Conservation (phyloP, 2,113 vertebrate genomes). For the Bostrychus sinensis region DNA sequence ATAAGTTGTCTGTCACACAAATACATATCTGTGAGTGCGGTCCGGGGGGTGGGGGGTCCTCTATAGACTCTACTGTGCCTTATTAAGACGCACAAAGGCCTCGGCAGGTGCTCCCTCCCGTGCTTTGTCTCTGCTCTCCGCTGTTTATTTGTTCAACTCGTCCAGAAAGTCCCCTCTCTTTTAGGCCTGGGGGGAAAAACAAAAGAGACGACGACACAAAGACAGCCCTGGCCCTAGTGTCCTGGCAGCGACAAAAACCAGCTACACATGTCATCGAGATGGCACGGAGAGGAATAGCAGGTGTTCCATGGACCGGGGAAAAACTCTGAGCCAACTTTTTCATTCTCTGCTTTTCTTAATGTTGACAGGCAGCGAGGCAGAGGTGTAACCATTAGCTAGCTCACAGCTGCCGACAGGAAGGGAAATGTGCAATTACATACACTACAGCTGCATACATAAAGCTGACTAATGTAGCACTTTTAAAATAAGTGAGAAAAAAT, state of each 20-base stretch:
- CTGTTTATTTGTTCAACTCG: slow-evolving; percentile 71
- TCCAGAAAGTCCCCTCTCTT: slow-evolving; percentile 39
- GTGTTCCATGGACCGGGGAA: slow-evolving; percentile 55
- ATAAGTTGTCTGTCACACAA: too few species aligned
- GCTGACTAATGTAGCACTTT: neutral
- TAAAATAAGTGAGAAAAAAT: neutral
- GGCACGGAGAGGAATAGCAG: slow-evolving; percentile 58
- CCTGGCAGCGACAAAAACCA: slow-evolving; percentile 53
- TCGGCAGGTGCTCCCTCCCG: slow-evolving; percentile 66
- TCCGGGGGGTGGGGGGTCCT: slow-evolving; percentile 7
- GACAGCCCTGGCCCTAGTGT: slow-evolving; percentile 36
- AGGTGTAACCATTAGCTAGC: slow-evolving; percentile 32
- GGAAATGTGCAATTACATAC: slow-evolving; percentile 4
- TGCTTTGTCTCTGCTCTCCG: slow-evolving; percentile 64
- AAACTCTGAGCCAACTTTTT: slow-evolving; percentile 42
- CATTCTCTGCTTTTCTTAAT: neutral
- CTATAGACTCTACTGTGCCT: slow-evolving; percentile 39
- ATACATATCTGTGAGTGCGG: neutral
- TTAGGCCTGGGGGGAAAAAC: slow-evolving; percentile 41
- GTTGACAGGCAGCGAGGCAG: neutral
- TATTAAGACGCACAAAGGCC: slow-evolving; percentile 66
- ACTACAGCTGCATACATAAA: slow-evolving; percentile 3
- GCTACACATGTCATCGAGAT: slow-evolving; percentile 46
- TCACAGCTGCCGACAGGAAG: neutral
- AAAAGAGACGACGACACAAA: slow-evolving; percentile 61